Conservation (phyloP, 2,888 invertebrate genomes). For the Orthosia incerta region DNA sequence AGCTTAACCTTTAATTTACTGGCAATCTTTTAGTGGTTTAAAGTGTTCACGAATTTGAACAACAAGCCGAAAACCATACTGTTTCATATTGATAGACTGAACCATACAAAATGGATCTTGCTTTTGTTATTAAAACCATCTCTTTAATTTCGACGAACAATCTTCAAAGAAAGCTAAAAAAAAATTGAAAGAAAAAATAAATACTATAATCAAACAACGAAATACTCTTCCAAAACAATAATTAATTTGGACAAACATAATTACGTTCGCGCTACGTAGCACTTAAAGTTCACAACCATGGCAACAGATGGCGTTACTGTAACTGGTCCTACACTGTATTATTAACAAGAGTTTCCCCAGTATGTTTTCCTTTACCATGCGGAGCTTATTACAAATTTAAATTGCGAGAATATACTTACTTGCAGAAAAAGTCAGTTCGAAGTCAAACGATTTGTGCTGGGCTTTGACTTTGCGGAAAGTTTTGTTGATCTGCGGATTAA, state of each 20-base stretch:
- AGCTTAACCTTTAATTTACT: too few species aligned
- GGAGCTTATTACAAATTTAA: constrained; percentile 63
- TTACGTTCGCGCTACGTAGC: constrained; percentile 3
- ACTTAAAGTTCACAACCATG: constrained; percentile 39
- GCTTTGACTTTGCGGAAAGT: constrained; percentile 31
- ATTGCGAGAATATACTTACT: constrained; percentile 46
- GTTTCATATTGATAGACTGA: too few species aligned
- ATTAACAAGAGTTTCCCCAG: constrained; percentile 45
- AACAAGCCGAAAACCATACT: too few species aligned
- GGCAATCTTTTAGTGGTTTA: too few species aligned
- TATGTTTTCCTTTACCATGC: constrained; percentile 44
- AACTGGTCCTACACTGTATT: constrained; percentile 27
- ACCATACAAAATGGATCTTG: too few species aligned
- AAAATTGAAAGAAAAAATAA: neutral
- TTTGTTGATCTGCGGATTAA: constrained; percentile 31
- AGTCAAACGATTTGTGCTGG: constrained; percentile 41
- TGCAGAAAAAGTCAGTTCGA: constrained; percentile 47
- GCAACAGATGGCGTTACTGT: constrained; percentile 58
- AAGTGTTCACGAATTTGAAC: too few species aligned
- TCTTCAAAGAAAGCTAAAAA: too few species aligned
- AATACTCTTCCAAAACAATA: constrained; percentile 1
- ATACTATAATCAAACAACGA: neutral
- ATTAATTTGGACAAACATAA: constrained; percentile 27
- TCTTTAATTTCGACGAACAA: neutral
- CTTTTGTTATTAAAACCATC: too few species aligned